A percentile compares a stretch with the other conserved stretches of the same genome.
Evolutionary conservation across 2,888 invertebrate genomes (phyloP).

Genomic region (Eupithecia pulchellata): DNA sequence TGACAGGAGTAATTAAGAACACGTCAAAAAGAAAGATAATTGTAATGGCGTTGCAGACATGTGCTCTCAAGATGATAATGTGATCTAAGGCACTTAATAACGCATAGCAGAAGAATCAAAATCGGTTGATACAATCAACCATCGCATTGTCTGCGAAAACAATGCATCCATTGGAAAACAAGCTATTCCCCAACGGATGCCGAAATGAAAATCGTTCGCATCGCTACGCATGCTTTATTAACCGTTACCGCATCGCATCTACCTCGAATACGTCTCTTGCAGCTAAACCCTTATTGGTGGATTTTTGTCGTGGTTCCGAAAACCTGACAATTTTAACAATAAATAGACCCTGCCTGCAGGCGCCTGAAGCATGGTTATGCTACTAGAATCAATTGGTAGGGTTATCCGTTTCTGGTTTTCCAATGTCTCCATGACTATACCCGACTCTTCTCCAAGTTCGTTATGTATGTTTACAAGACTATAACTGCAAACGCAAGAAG

Average conservation of each 20-base stretch:
- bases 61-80: conserved; percentile 34
- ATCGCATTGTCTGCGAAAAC: conserved; percentile 27
- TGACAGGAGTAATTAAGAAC: conserved; percentile 39
- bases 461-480: conserved; percentile 19
- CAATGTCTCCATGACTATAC: not conserved
- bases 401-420: not conserved
- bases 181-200: not conserved
- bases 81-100: conserved; percentile 33
- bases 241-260: not conserved
- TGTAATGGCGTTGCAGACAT: conserved; percentile 32
- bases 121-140: conserved; percentile 12
- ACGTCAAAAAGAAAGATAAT: conserved; percentile 42
- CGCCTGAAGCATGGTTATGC: too few relatives aligned
- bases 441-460: conserved; percentile 5
- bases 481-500: conserved; percentile 37
- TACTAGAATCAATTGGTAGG: not conserved
- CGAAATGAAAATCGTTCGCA: not conserved
- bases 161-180: conserved; percentile 15
- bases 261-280: not conserved
- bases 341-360: too few relatives aligned
- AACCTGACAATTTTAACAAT: not conserved
- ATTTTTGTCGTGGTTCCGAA: not conserved
- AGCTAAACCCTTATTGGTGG: not conserved
- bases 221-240: not conserved
- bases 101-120: conserved; percentile 22